Base-by-base conservation (phyloP, 2,113 vertebrate genomes). In the Sorex fumeus region DNA sequence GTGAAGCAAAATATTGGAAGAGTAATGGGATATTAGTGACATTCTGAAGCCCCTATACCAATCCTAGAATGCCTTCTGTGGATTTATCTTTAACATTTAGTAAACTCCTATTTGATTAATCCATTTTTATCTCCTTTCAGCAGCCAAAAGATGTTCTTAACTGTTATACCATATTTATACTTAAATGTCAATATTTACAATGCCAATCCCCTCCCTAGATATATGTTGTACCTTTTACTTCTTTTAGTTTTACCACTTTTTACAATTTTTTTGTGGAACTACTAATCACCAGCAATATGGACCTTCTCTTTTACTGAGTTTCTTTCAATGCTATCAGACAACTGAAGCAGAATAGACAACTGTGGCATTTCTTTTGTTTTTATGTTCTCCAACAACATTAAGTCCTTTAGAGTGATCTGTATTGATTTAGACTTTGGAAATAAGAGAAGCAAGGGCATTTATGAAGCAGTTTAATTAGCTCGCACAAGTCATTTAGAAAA, bases 401-500 rank as follows among this genome's bases (percentile, higher is more conserved):
- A 87, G 69, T 78, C 53, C 34, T 57, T 45, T 69, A 36, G 75
- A 45, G 76, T 64, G 86, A 85, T 79, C 15, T 85, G 69, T 75
- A 23, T 81, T 69, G 60, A 88, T 79, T 85, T 81, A 70, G 45
- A 86, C 34, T 79, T 91, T 91, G 67, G 27, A 88, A 91, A 80
- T 86, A 91, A 91, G 83, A 80, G 62, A 91, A 91, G 47, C 40
- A 81, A 28, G 25, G 30, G 9, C 36, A 93, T 70, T 81, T 86
- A 93, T 72, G 30, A 81, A 93, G 64, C 45, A 85, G 13, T 83
- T 77, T 86, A 83, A 85, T 83, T 28, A 90, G 53, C 57, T 93
- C 53, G 89, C 21, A 69, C 8, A 91, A 91, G 32, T 74, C 43
- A 87, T 60, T 86, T 43, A 67, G 36, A 94, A 87, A 72, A 90